Conservation (phyloP, 2,888 invertebrate species). For the Galerucella calmariensis region DNA sequence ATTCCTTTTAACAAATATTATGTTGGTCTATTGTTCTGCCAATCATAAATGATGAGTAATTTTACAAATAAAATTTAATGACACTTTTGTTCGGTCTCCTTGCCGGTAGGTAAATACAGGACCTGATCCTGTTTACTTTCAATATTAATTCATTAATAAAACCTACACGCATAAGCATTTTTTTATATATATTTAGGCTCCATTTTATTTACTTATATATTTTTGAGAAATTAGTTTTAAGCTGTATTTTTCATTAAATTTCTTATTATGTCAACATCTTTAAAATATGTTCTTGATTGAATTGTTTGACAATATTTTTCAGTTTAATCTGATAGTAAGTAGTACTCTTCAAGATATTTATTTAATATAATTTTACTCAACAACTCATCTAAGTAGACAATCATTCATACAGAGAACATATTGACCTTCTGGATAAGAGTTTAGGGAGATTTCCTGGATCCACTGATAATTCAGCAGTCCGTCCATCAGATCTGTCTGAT, state of each 20-base stretch:
- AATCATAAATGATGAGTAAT: slow-evolving; percentile 57
- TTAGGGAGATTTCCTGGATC: no score
- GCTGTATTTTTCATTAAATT: neutral
- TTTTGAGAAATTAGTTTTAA: neutral
- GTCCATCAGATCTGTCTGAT: no score
- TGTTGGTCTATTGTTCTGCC: slow-evolving; percentile 60
- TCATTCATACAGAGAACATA: no score
- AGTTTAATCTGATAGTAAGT: no score
- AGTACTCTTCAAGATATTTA: no score
- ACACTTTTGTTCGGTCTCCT: slow-evolving; percentile 44
- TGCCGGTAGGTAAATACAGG: slow-evolving; percentile 37
- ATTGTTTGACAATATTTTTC: no score
- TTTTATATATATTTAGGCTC: neutral
- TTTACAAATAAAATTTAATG: slow-evolving; percentile 50
- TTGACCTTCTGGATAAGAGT: no score
- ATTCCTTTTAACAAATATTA: slow-evolving; percentile 56
- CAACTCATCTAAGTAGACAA: no score
- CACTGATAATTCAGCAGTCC: no score
- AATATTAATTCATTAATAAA: neutral
- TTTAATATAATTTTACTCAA: no score
- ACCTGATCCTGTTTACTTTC: slow-evolving; percentile 9
- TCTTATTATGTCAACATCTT: no score
- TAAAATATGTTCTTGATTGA: neutral
- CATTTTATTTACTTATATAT: no score
- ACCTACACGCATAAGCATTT: neutral